These are phyloP conservation scores for Drosophila formosana DNA, from an alignment of 2,888 invertebrate genomes.

Conservation along the genomic window DNA sequence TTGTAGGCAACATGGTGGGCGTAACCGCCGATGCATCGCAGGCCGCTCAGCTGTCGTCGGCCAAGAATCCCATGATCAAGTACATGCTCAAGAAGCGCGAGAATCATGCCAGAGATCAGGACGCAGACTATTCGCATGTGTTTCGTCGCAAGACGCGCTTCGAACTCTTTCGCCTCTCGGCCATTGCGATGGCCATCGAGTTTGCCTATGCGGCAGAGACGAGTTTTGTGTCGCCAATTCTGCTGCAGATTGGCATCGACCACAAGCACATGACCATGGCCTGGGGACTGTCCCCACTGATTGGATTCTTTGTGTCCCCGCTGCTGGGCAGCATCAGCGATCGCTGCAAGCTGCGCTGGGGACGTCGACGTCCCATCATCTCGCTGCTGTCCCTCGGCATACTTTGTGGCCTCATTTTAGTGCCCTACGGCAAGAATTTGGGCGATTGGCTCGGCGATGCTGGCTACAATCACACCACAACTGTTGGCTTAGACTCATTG, in stretches of 20 bases:
- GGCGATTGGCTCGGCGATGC: constrained; percentile 86
- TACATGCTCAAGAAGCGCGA: constrained; percentile 84
- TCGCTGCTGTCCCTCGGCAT: constrained; percentile 87
- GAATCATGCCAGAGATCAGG: constrained; percentile 82
- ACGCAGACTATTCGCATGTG: constrained; percentile 84
- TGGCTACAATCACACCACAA: constrained; percentile 48
- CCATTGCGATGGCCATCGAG: constrained; percentile 87
- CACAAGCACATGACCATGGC: constrained; percentile 87
- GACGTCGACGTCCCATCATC: constrained; percentile 88
- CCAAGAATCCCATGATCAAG: constrained; percentile 83
- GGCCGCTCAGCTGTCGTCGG: constrained; percentile 70
- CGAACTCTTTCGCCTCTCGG: constrained; percentile 83
- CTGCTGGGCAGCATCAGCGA: constrained; percentile 87
- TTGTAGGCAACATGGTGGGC: constrained; percentile 80
- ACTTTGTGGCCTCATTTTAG: constrained; percentile 86
- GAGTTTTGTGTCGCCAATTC: constrained; percentile 88
- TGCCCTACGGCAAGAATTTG: constrained; percentile 87
- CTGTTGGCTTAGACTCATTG: background rate
- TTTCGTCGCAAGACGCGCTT: constrained; percentile 83
- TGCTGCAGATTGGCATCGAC: constrained; percentile 88
- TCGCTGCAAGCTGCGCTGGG: constrained; percentile 86
- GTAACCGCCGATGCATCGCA: constrained; percentile 68
- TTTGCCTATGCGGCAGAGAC: constrained; percentile 89
- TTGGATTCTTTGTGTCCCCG: constrained; percentile 85
- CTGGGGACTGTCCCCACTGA: constrained; percentile 85